Base-by-base conservation (phyloP, 2,888 invertebrate genomes). In the Hypercompe scribonia region DNA sequence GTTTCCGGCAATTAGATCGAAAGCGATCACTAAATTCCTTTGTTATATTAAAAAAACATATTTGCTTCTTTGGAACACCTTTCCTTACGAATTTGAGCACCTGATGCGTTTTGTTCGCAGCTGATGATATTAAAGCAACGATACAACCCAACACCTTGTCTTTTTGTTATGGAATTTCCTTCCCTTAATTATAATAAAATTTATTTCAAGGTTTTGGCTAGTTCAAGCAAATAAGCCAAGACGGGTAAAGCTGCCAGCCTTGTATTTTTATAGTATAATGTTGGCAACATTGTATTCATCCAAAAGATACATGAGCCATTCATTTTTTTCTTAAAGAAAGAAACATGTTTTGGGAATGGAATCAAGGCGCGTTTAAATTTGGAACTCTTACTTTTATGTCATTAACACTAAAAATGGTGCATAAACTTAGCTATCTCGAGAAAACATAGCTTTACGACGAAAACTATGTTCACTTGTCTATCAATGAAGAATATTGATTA, bases 121-220 rank as follows among this genome's bases (percentile, higher is more conserved):
- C 84, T 93, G 93, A 92, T 90, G 87, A 87, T 87, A 85, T 87
- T 86, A 84, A 87, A 84, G 85, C 84, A 82, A 84, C 82, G 82
- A 85, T 84, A 84, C 84, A 82, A 74, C 78, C 83, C 84, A 86
- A 90, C 93, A 93, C 93, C 93, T 93, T 93, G 92, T 90, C 90
- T 90, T 89, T 92, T 91, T 90, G 92, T 92, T 93, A 90, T 90
- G 90, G 92, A 92, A 92, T 91, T 92, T 90, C 91, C 89, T 90
- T 88, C 86, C 87, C 87, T 86, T 92, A 92, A 92, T 93, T 92
- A 91, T 84, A 84, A 69, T 69, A 31, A 61, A 61, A 61, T 86
- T 86, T 88, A 85, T 85, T 87, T 88, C 84, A 78, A 86, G 79
- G 83, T 81, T 86, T 84, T 80, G 82, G 78, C 78, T 85, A 85